Evolutionary conservation across 2,797 vertebrate genomes (phyloP).

Genomic region (Gymnothorax javanicus): DNA sequence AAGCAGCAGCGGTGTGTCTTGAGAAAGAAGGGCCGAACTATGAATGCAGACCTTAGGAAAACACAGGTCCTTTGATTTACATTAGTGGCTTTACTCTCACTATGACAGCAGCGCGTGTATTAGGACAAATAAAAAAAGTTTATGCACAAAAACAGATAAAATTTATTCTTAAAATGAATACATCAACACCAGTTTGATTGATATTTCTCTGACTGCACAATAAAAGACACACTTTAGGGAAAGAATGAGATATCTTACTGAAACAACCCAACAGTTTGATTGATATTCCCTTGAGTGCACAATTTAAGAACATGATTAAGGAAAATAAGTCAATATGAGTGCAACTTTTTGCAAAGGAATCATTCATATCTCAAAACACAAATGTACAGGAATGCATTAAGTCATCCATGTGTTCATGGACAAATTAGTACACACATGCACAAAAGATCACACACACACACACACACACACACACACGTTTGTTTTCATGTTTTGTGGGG

Average conservation of each 20-base stretch:
- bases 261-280: no score
- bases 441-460: background rate
- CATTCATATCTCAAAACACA: background rate
- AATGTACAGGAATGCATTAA: background rate
- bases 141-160: no score
- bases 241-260: no score
- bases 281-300: no score
- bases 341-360: no score
- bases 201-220: no score
- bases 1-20: background rate
- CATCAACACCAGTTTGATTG: no score
- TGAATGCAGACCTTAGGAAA: background rate
- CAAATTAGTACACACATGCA: background rate
- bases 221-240: no score
- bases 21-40: background rate
- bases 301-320: no score
- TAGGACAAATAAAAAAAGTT: background rate
- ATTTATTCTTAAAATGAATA: no score
- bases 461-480: background rate
- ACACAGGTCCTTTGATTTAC: background rate
- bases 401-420: background rate
- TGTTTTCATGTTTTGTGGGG: no score
- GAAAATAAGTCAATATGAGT: no score
- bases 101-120: background rate
- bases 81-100: background rate